Evolutionary conservation across 2,113 vertebrate species (phyloP), one percentile per base, ranked within the genome.

Genomic region (Alethe diademata): DNA sequence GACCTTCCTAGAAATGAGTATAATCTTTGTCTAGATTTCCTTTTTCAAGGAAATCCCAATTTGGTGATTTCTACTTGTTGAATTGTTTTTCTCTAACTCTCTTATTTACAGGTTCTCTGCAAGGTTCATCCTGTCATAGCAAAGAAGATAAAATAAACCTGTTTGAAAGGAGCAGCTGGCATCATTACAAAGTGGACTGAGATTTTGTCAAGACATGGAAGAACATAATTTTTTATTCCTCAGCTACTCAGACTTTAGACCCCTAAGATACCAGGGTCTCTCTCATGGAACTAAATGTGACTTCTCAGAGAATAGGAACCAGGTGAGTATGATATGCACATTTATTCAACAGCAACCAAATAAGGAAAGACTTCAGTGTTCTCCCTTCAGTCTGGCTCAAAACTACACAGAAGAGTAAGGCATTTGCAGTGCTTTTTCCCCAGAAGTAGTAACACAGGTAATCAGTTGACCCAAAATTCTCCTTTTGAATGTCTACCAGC

Each of bases 1-100:
- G 24, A 54, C 26, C 64, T 95, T 86, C 69, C 66, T 96, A 96
- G 92, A 97, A 97, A 97, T 90, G 70, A 97, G 54, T 80, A 76
- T 29, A 65, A 69, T 72, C 83, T 81, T 95, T 91, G 62, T 79
- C 79, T 76, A 79, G 83, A 94, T 97, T 96, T 95, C 86, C 71
- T 91, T 95, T 74, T 88, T 80, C 76, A 74, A 80, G 57, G 16
- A 85, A 92, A 47, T 67, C 58, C 65, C 31, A 79, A 64, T 85
- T 73, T 58, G 24, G n/a, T 85, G 87, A 92, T 86, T 94, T 87
- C 61, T 76, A 72, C 31, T 23, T 66, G 12, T 88, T 93, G 56
- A 87, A 83, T 42, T 66, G 16, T 40, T 90, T 90, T 94, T 79
- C 65, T 86, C 67, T 75, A 82, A 78, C 24, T 75, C 23, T 60